Base-by-base conservation (phyloP, 2,888 invertebrate species). In the Ceramica pisi region DNA sequence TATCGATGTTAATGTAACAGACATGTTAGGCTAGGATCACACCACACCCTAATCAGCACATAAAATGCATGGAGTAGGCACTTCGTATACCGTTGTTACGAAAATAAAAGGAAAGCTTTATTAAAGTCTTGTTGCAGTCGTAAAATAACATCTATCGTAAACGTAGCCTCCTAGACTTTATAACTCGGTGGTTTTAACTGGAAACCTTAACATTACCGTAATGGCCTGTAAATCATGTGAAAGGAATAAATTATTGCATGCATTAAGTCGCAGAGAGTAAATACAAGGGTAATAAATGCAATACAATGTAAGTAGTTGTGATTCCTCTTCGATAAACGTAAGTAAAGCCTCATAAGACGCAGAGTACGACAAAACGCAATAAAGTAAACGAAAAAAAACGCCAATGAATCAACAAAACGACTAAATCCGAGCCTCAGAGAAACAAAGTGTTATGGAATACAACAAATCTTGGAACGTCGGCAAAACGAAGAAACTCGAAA, bases 401-500 rank as follows among this genome's bases (percentile, higher is more conserved):
- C 48, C 61, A 23, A 64, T 71, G 61, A 69, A 78, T 78, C 67
- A 78, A 72, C 57, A 71, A 65, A 71, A 68, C 63, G 35, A 60
- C 61, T n/a, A 71, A 85, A 56, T 61, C 50, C 48, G 51, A 71
- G 26, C 56, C 63, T 61, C 62, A 63, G 35, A 80, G 50, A 63
- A 67, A 74, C 75, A 78, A 75, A 70, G 71, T 78, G 80, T 83
- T 85, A 84, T 85, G 82, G 80, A 79, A 73, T 75, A 63, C 90
- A 88, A 92, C 92, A 93, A 93, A 94, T 92, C 92, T 90, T 89
- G 83, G 87, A 85, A 79, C 83, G 84, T 85, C 87, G 85, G 88
- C 93, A 94, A 95, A 94, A 94, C 89, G 92, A 93, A 93, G 91
- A 95, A 94, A 91, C 90, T 91, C 92, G 91, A 94, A 94, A 96